phyloP scores from a whole-genome alignment of 2,888 invertebrate species.

The Gastracanthus pulcherrimus region DNA sequence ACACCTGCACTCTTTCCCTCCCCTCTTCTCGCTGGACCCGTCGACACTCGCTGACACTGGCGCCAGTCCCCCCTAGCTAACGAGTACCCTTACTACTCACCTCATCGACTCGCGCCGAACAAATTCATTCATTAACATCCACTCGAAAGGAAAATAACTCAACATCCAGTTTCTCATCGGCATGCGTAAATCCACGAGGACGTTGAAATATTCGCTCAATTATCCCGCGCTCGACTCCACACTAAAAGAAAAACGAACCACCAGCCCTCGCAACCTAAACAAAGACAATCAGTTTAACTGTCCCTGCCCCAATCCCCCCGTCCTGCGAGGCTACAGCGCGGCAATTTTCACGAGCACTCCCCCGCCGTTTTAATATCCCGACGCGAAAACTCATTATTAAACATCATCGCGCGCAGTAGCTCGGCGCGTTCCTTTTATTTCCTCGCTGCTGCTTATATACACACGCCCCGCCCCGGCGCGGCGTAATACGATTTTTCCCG shows the following conservation, averaged over 20 bases:
- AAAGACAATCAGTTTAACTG: constrained; percentile 7
- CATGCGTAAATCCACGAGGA: not conserved
- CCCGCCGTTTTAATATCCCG: constrained; percentile 6
- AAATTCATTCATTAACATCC: too few species aligned
- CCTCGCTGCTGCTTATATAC: not conserved
- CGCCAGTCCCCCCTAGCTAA: too few species aligned
- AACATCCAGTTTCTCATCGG: too few species aligned
- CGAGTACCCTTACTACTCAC: too few species aligned
- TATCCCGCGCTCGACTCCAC: not conserved
- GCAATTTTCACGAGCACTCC: not conserved
- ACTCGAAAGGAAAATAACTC: too few species aligned
- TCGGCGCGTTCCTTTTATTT: not conserved
- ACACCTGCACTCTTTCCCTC: too few species aligned
- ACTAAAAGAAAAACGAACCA: not conserved
- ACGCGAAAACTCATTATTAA: constrained; percentile 27
- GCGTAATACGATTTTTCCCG: constrained; percentile 26
- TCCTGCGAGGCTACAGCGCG: not conserved
- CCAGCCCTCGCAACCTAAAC: not conserved
- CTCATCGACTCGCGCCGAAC: too few species aligned
- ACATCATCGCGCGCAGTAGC: not conserved
- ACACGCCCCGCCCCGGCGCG: not conserved
- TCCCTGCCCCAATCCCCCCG: not conserved
- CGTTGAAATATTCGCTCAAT: not conserved
- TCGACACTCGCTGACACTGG: too few species aligned
- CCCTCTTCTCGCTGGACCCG: too few species aligned